phyloP scores from a whole-genome alignment of 2,113 vertebrate genomes.

The Myanophis thanlyinensis region DNA sequence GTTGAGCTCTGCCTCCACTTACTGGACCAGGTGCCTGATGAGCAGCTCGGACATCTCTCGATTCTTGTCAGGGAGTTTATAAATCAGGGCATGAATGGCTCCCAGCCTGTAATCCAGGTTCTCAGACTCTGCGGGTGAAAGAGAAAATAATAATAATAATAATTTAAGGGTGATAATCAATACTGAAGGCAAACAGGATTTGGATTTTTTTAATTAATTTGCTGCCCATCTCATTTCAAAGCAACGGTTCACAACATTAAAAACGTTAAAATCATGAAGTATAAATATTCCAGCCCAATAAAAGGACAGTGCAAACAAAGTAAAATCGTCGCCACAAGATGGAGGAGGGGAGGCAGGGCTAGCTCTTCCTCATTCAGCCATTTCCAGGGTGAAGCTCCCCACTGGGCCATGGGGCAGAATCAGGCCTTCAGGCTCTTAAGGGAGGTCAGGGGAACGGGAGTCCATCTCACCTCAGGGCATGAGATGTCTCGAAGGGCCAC shows the following conservation, averaged over 20 bases:
- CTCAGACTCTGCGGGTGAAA: constrained; percentile 80
- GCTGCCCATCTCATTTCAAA: not conserved
- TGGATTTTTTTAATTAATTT: not conserved
- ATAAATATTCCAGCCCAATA: too few species aligned
- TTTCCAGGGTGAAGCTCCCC: too few species aligned
- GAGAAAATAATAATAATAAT: constrained; percentile 1
- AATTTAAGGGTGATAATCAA: not conserved
- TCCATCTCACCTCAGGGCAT: too few species aligned
- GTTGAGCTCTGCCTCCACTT: constrained; percentile 50
- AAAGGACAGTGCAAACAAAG: too few species aligned
- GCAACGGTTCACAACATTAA: not conserved
- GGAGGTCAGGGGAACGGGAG: too few species aligned
- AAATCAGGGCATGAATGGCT: constrained; percentile 89
- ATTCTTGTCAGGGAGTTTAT: constrained; percentile 93
- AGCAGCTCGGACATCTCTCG: constrained; percentile 91
- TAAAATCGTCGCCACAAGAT: too few species aligned
- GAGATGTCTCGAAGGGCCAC: too few species aligned
- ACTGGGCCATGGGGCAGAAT: too few species aligned
- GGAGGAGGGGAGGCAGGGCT: too few species aligned
- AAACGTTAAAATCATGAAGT: not conserved
- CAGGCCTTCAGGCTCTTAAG: too few species aligned
- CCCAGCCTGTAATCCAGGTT: constrained; percentile 89
- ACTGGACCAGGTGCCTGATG: constrained; percentile 91
- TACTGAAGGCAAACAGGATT: not conserved
- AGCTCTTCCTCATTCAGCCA: too few species aligned